Percentiles rank a stretch among this genome's conserved stretches.
Evolutionary conservation across 2,888 invertebrate genomes (phyloP).

Genomic region (Metopia argyrocephala): DNA sequence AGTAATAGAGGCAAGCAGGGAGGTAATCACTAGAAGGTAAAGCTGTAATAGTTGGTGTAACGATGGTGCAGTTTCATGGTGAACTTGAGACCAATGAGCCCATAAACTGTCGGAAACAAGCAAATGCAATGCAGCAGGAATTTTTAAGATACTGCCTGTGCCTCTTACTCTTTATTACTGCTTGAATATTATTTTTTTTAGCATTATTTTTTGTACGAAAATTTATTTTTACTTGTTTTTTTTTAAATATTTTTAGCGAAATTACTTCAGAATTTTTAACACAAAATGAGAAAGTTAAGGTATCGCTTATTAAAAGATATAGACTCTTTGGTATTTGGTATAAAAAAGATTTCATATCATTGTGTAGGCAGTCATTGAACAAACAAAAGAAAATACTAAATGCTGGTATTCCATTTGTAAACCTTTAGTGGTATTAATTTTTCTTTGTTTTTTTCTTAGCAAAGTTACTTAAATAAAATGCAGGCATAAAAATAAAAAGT

Average conservation of each 20-base stretch:
- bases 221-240: neutral
- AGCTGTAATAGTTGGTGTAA: neutral
- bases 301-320: constrained; percentile 58
- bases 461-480: constrained; percentile 16
- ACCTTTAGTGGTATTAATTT: constrained; percentile 33
- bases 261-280: no score
- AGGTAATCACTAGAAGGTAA: neutral
- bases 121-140: constrained; percentile 58
- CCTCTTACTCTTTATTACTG: neutral
- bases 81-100: constrained; percentile 54
- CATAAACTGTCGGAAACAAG: constrained; percentile 60
- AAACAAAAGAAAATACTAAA: constrained; percentile 34
- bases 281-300: constrained; percentile 19
- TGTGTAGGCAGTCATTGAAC: neutral
- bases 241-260: constrained; percentile 8
- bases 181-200: neutral
- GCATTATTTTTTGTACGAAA: neutral
- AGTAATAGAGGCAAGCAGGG: neutral
- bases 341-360: neutral
- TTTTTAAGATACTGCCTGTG: constrained; percentile 11
- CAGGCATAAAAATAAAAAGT: constrained; percentile 10
- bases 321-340: neutral
- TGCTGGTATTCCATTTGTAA: constrained; percentile 31
- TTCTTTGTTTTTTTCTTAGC: constrained; percentile 16
- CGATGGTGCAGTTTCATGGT: constrained; percentile 55